A percentile compares a stretch with the other conserved stretches of the same genome.
Conservation (phyloP, 37 sponge, comb jelly and placozoan species). For the Chondrilla cf. caribensis region DNA sequence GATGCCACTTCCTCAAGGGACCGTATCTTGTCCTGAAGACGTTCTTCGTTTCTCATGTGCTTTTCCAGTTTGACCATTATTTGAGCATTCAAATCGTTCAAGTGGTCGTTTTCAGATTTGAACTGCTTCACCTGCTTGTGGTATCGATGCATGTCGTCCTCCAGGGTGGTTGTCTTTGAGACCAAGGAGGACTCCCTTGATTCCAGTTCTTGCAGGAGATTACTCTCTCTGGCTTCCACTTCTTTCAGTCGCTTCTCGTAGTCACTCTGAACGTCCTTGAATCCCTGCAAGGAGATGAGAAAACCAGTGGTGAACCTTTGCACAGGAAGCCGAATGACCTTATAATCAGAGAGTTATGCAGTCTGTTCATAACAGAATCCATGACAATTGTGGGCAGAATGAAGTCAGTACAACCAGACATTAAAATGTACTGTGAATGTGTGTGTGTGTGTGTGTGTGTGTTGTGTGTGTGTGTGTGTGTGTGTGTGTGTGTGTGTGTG, state of each 20-base stretch:
- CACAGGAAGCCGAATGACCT: too few relatives aligned
- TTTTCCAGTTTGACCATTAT: slow-evolving; percentile 52
- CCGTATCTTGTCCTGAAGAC: slow-evolving; percentile 21
- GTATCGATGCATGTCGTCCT: slow-evolving; percentile 55
- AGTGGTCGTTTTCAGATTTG: slow-evolving; percentile 41
- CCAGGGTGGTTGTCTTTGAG: slow-evolving; percentile 31
- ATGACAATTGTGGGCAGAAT: too few relatives aligned
- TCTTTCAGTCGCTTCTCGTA: slow-evolving; percentile 78
- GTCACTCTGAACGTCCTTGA: slow-evolving; percentile 55
- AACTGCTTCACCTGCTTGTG: slow-evolving; percentile 67
- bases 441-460: too few relatives aligned
- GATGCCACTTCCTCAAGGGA: slow-evolving; percentile 4
- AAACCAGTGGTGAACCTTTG: too few relatives aligned
- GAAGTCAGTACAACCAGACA: too few relatives aligned
- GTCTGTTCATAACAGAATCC: too few relatives aligned
- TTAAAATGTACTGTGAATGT: too few relatives aligned
- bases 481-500: too few relatives aligned
- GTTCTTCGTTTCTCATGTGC: slow-evolving; percentile 24
- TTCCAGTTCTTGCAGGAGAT: slow-evolving; percentile 72
- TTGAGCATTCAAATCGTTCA: slow-evolving; percentile 36
- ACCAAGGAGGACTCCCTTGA: slow-evolving; percentile 53
- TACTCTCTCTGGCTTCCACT: slow-evolving; percentile 56
- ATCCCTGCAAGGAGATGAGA: slow-evolving; percentile 24
- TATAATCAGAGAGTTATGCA: too few relatives aligned
- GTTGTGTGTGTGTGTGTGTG: too few relatives aligned